Conservation (phyloP, 2,797 vertebrate genomes). For the Echiichthys vipera region DNA sequence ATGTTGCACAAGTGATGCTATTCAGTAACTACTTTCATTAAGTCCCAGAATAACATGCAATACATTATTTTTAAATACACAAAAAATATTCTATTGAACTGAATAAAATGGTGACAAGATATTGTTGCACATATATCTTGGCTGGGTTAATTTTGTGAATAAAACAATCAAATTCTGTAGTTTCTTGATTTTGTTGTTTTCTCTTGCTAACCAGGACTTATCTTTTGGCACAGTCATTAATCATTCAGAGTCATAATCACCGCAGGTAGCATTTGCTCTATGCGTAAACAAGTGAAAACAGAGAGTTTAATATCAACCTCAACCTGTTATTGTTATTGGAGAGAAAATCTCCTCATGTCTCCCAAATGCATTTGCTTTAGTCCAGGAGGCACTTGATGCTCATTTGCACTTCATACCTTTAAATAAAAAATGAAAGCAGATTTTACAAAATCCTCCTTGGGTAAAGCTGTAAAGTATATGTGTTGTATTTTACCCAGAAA, state of each 20-base stretch:
- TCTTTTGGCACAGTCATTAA: slow-evolving; percentile 36
- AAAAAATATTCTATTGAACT: neutral
- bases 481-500: neutral
- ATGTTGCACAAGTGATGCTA: slow-evolving; percentile 2
- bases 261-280: slow-evolving; percentile 34
- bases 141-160: neutral
- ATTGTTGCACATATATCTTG: neutral
- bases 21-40: slow-evolving; percentile 11
- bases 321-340: neutral
- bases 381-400: neutral
- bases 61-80: slow-evolving; percentile 11
- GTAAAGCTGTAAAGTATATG: neutral
- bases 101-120: neutral
- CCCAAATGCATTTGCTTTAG: neutral
- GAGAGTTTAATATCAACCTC: slow-evolving; percentile 1
- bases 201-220: neutral
- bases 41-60: slow-evolving; percentile 2
- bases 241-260: slow-evolving; percentile 55
- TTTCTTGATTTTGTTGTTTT: neutral
- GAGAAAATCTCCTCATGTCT: neutral
- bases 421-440: neutral
- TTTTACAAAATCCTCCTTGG: neutral
- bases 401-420: neutral
- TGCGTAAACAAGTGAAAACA: slow-evolving; percentile 49
- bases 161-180: neutral